These are phyloP conservation scores for Hydra vulgaris DNA, from an alignment of 30 jellyfish, hydroid and myxozoan genomes.

Conservation along the genomic window DNA sequence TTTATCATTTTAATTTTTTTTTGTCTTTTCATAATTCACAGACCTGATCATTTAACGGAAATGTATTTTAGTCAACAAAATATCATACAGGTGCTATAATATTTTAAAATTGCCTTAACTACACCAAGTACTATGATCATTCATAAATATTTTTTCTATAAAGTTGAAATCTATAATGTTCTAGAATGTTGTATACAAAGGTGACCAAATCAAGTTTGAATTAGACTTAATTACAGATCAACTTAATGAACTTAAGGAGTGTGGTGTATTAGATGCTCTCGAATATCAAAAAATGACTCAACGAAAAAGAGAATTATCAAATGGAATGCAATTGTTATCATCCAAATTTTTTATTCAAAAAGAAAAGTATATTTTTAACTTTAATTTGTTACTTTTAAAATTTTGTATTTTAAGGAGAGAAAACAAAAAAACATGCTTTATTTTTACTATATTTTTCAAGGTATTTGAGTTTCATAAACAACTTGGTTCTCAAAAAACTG, in stretches of 20 bases:
- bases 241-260: neutral
- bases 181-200: neutral
- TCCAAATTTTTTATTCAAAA: neutral
- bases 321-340: neutral
- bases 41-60: no score
- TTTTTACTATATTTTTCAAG: constrained; percentile 11
- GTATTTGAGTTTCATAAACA: constrained; percentile 8
- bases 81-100: no score
- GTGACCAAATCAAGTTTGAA: neutral
- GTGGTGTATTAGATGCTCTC: neutral
- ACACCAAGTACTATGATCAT: no score
- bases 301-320: neutral
- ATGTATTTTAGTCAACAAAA: no score
- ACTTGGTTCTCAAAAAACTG: constrained; percentile 33
- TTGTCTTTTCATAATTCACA: no score
- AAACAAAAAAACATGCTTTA: neutral
- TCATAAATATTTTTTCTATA: no score
- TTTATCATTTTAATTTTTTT: no score
- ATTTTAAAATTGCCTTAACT: no score
- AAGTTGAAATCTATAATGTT: no score
- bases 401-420: neutral
- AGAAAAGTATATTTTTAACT: neutral
- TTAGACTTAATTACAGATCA: neutral
- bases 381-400: no score
- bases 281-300: neutral